phyloP scores from a whole-genome alignment of 2,888 invertebrate genomes.

The Andrena praecox region DNA sequence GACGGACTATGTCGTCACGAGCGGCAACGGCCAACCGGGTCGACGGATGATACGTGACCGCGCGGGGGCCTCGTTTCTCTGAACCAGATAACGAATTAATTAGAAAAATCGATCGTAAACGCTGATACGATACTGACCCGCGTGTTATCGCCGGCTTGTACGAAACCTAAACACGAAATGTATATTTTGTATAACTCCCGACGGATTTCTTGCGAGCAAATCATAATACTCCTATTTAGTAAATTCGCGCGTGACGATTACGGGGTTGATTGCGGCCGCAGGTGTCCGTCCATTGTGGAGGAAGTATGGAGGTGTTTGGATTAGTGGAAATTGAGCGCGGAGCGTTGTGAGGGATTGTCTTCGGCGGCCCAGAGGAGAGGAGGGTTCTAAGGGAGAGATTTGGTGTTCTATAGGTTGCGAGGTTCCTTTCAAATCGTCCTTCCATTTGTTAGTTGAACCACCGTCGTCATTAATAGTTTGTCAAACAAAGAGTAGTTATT shows the following conservation, averaged over 20 bases:
- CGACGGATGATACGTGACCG: slow-evolving; percentile 50
- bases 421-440: too few species aligned
- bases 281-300: not conserved
- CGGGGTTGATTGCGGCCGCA: not conserved
- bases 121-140: slow-evolving; percentile 23
- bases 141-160: slow-evolving; percentile 1
- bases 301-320: not conserved
- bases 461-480: too few species aligned
- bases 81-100: slow-evolving; percentile 29
- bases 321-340: not conserved
- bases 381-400: not conserved
- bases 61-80: slow-evolving; percentile 13
- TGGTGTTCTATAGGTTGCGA: not conserved
- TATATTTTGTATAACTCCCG: not conserved
- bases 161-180: not conserved
- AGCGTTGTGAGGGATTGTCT: not conserved
- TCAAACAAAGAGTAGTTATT: too few species aligned
- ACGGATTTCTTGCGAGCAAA: not conserved
- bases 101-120: slow-evolving; percentile 22
- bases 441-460: too few species aligned
- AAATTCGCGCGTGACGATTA: not conserved
- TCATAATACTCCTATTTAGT: not conserved
- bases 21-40: slow-evolving; percentile 34
- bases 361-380: not conserved
- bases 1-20: slow-evolving; percentile 11